A percentile compares a stretch with the other conserved stretches of the same genome.
Evolutionary conservation across 2,113 vertebrate genomes (phyloP).

Genomic region (Progne subis): DNA sequence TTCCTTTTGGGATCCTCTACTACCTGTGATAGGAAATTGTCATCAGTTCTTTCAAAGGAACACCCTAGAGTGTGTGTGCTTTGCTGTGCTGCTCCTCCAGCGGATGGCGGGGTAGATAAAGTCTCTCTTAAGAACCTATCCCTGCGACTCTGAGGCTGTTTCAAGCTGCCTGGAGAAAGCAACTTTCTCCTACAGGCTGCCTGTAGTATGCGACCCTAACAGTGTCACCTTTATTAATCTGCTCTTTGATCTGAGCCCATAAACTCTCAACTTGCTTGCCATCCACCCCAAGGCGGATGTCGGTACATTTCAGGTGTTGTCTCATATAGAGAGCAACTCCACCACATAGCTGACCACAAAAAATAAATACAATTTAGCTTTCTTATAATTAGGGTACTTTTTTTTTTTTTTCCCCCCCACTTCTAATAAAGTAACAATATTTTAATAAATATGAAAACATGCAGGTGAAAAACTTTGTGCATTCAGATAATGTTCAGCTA

Average conservation of each 20-base stretch:
- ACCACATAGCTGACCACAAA: background rate
- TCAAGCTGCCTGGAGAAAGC: background rate
- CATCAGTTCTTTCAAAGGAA: background rate
- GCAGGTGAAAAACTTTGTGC: background rate
- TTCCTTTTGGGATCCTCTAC: background rate
- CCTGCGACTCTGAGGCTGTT: background rate
- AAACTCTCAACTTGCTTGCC: accelerated
- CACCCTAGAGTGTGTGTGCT: background rate
- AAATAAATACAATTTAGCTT: conserved; percentile 34
- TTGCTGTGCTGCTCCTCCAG: background rate
- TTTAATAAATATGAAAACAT: background rate
- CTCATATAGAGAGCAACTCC: background rate
- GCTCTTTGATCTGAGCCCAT: background rate
- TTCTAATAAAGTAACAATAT: background rate
- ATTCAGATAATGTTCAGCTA: background rate
- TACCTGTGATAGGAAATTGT: background rate
- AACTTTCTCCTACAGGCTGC: background rate
- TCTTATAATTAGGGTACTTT: background rate
- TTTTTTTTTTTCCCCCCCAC: background rate
- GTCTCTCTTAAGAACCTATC: accelerated
- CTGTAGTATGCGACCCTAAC: background rate
- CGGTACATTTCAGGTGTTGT: background rate
- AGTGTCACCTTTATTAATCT: background rate
- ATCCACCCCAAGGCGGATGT: background rate
- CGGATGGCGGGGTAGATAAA: background rate